phyloP scores from a whole-genome alignment of 2,113 vertebrate genomes.

The Cyprinodon tularosa region DNA sequence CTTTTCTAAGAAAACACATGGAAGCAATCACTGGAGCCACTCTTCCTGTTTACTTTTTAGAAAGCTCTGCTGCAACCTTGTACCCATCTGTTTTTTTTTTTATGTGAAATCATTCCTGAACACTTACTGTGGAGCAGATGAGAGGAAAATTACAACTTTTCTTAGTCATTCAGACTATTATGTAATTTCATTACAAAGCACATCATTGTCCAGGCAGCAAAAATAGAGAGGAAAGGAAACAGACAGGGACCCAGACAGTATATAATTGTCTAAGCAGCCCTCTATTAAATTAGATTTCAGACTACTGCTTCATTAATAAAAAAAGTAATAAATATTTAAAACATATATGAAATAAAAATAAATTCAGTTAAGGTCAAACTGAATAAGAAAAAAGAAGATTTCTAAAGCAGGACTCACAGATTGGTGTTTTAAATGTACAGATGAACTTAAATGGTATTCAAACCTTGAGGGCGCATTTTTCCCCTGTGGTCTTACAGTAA shows the following conservation, averaged over 20 bases:
- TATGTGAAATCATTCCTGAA: neutral
- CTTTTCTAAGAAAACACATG: slow-evolving; percentile 29
- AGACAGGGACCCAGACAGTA: slow-evolving; percentile 28
- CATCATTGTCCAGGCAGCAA: slow-evolving; percentile 30
- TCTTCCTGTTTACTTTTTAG: slow-evolving; percentile 45
- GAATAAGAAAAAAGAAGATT: neutral
- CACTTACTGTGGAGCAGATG: neutral
- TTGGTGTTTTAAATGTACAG: slow-evolving; percentile 13
- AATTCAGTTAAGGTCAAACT: neutral
- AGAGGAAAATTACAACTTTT: neutral
- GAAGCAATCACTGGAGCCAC: neutral
- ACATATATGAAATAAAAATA: neutral
- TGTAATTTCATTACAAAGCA: slow-evolving; percentile 23
- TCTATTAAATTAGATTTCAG: slow-evolving; percentile 6
- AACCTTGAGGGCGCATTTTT: slow-evolving; percentile 76
- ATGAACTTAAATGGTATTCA: slow-evolving; percentile 8
- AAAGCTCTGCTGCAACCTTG: neutral
- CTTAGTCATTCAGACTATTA: neutral
- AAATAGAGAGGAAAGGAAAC: neutral
- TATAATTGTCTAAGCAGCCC: slow-evolving; percentile 19
- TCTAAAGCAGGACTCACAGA: neutral
- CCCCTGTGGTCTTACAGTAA: slow-evolving; percentile 65
- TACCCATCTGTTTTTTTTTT: neutral
- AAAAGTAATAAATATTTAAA: neutral
- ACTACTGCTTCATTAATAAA: neutral